Percentiles rank a stretch among this genome's conserved stretches.
These are phyloP conservation scores for Lasius platythorax DNA, from an alignment of 2,888 invertebrate species.

Conservation along the genomic window DNA sequence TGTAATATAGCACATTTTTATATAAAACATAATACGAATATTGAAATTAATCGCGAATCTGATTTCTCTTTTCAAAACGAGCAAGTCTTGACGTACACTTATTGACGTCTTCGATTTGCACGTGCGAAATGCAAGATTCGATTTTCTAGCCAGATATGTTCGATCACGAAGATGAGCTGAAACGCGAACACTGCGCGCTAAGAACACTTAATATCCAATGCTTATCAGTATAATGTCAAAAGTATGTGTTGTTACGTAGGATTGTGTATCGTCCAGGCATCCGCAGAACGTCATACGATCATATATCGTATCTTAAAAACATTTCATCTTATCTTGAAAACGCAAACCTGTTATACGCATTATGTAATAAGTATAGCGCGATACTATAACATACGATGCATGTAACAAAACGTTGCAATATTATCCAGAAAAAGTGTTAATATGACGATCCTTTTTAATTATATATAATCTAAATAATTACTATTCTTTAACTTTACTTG, in stretches of 20 bases:
- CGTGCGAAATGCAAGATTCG: not conserved
- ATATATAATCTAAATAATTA: not conserved
- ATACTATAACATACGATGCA: not conserved
- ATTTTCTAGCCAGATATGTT: not conserved
- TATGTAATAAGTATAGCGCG: constrained; percentile 1
- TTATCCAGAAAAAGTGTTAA: not conserved
- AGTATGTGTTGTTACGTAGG: not conserved
- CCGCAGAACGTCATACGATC: not conserved
- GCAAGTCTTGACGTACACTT: not conserved
- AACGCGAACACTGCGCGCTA: not conserved
- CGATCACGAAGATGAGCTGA: not conserved
- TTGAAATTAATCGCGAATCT: not conserved
- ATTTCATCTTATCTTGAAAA: constrained; percentile 4
- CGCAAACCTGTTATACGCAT: not conserved
- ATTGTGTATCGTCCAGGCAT: not conserved
- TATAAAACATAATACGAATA: not conserved
- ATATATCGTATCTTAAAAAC: not conserved
- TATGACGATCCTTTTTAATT: not conserved
- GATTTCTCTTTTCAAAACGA: not conserved
- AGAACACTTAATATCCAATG: not conserved
- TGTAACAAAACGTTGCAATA: not conserved
- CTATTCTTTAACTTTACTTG: not conserved
- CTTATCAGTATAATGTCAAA: not conserved
- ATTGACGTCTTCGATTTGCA: not conserved
- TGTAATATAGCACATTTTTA: not conserved